These are phyloP conservation scores for Semotilus atromaculatus DNA, from an alignment of 2,797 vertebrate species.

Conservation along the genomic window DNA sequence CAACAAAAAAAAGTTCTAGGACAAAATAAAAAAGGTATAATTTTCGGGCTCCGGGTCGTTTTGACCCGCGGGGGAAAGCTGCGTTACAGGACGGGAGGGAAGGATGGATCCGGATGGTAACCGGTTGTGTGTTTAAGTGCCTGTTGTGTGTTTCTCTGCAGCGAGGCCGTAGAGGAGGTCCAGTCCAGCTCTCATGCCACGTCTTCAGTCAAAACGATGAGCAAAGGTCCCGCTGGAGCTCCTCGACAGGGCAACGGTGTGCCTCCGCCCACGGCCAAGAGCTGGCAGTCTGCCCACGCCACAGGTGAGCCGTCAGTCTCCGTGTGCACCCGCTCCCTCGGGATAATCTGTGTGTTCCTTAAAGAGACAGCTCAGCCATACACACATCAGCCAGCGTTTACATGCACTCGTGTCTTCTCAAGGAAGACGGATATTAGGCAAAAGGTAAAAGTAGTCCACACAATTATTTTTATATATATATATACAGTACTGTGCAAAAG, in stretches of 20 bases:
- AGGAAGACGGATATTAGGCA: not conserved
- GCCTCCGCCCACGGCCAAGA: slow-evolving; percentile 52
- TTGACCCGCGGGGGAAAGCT: too few species aligned
- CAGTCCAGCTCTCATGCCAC: slow-evolving; percentile 63
- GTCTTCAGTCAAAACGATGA: slow-evolving; percentile 65
- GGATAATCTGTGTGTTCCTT: not conserved
- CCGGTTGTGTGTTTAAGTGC: slow-evolving; percentile 45
- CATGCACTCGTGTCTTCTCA: not conserved
- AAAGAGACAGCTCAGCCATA: too few species aligned
- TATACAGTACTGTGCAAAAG: too few species aligned
- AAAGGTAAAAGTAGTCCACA: too few species aligned
- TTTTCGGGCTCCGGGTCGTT: too few species aligned
- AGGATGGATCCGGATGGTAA: too few species aligned
- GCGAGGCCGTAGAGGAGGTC: slow-evolving; percentile 73
- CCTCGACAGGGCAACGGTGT: slow-evolving; percentile 67
- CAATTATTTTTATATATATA: too few species aligned
- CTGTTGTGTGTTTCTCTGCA: slow-evolving; percentile 52
- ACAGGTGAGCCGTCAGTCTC: slow-evolving; percentile 35
- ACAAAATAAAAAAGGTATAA: too few species aligned
- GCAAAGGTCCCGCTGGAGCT: slow-evolving; percentile 65
- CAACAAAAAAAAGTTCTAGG: too few species aligned
- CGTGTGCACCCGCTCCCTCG: too few species aligned
- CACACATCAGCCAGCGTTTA: too few species aligned
- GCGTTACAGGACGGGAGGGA: too few species aligned
- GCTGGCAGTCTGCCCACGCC: slow-evolving; percentile 34